phyloP scores from a whole-genome alignment of 1,140 invertebrate genomes.

The Euwallacea fornicatus region DNA sequence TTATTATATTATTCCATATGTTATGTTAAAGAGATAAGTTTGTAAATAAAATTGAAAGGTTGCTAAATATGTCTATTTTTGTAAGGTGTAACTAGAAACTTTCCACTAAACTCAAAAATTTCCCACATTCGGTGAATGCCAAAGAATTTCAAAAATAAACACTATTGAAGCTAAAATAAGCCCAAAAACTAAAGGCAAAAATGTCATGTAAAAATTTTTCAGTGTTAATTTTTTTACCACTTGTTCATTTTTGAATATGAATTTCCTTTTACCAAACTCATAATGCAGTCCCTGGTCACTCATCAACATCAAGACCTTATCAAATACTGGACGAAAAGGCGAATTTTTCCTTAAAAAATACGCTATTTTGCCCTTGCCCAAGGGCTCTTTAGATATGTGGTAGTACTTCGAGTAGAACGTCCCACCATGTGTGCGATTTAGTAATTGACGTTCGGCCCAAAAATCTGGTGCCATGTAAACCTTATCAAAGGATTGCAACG shows the following conservation, averaged over 20 bases:
- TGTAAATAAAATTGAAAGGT: background rate
- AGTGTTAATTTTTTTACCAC: slow-evolving; percentile 1
- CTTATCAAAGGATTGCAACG: background rate
- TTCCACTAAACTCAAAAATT: background rate
- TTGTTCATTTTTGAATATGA: slow-evolving; percentile 1
- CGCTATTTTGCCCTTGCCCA: slow-evolving; percentile 13
- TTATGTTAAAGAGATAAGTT: background rate
- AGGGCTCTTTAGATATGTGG: slow-evolving; percentile 18
- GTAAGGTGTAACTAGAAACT: no score
- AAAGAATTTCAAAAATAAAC: slow-evolving; percentile 11
- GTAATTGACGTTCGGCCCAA: background rate
- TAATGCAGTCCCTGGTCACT: slow-evolving; percentile 17
- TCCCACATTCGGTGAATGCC: background rate
- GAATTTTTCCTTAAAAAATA: slow-evolving; percentile 21
- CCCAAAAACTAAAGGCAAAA: slow-evolving; percentile 12
- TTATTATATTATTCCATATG: background rate
- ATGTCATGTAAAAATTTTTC: slow-evolving; percentile 11
- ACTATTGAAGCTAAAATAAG: background rate
- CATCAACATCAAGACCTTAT: slow-evolving; percentile 7
- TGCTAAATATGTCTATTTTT: background rate
- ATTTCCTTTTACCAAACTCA: slow-evolving; percentile 13
- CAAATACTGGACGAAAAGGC: slow-evolving; percentile 1
- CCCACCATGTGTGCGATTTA: background rate
- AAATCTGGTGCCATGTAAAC: slow-evolving; percentile 5
- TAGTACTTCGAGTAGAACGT: slow-evolving; percentile 13